These are phyloP conservation scores for Eilema sororculum DNA, from an alignment of 2,888 invertebrate species.

Conservation along the genomic window DNA sequence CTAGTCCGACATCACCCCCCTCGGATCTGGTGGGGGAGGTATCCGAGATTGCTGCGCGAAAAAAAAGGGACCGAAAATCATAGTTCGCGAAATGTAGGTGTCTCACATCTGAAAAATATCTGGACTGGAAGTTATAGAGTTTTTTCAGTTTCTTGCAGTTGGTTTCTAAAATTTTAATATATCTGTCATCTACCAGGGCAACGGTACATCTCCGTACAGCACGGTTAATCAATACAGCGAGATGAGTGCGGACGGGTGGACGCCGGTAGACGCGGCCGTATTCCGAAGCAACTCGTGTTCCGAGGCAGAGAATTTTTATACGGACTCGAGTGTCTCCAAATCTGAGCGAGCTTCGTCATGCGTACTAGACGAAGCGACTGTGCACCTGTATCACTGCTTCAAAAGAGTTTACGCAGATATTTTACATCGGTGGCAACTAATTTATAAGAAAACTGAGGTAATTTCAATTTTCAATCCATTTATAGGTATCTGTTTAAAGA, in stretches of 20 bases:
- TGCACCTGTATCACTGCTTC: slow-evolving; percentile 92
- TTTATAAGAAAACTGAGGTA: slow-evolving; percentile 93
- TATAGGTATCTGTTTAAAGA: no score
- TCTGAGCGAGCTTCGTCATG: slow-evolving; percentile 75
- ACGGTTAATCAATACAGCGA: slow-evolving; percentile 93
- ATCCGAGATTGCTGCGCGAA: no score
- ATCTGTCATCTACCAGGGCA: slow-evolving; percentile 70
- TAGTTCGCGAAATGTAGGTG: no score
- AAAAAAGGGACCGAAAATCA: no score
- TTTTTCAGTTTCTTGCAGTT: background rate
- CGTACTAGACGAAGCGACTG: slow-evolving; percentile 78
- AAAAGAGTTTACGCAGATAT: slow-evolving; percentile 96
- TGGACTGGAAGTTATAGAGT: no score
- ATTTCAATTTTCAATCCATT: slow-evolving; percentile 8
- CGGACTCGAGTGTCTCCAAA: slow-evolving; percentile 73
- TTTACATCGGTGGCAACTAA: slow-evolving; percentile 93
- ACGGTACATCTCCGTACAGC: slow-evolving; percentile 94
- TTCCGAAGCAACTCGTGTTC: slow-evolving; percentile 95
- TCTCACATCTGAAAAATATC: no score
- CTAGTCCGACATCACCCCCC: no score
- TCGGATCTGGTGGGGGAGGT: no score
- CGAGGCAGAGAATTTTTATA: slow-evolving; percentile 91
- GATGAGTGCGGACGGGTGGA: slow-evolving; percentile 92
- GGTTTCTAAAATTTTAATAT: background rate
- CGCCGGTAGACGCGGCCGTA: slow-evolving; percentile 83